Evolutionary conservation across 2,113 vertebrate species (phyloP), one percentile per base, ranked within the genome.

Genomic region (Tichodroma muraria): DNA sequence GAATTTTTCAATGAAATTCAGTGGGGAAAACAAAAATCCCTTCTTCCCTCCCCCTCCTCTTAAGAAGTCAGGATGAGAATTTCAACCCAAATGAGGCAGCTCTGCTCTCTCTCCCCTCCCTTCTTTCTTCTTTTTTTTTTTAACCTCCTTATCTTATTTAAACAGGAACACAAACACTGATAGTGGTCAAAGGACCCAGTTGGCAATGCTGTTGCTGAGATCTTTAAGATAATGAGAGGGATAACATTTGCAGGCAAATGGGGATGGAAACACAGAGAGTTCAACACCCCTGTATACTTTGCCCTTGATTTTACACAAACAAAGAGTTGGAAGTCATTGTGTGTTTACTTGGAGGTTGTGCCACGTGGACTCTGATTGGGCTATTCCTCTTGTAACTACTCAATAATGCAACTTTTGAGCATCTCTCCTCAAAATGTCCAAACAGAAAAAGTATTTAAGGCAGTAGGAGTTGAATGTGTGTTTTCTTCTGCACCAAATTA

Each of bases 91-190:
- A 80, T n/a, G 77, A 75, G 54, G 33, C 66, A 81, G 71, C 35
- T 77, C 78, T 70, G 56, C 38, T 65, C 71, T 69, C 0, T 52
- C 63, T 35, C 35, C 13, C 23, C 16, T 35, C 30, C 12, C 40
- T 21, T 37, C 12, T 49, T 31, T 19, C 10, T 35, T 37, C 14
- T 9, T 40, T 24, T 11, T 42, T 8, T 13, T 53, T 63, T 23
- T 1, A 19, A 40, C 66, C 47, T 33, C n/a, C 47, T 85, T 93
- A 92, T 94, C 95, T 91, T 93, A 81, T 80, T 94, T 92, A 89
- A 72, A 93, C 91, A 88, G 72, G 44, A 94, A 79, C 57, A 64
- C 81, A 96, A 95, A 88, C 69, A 81, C 52, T 85, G 85, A 93
- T 91, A 84, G 54, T 37, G 60, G 80, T 77, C 56, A 78, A 89